Conservation (phyloP, 2,888 invertebrate genomes). For the Xylocampa areola region DNA sequence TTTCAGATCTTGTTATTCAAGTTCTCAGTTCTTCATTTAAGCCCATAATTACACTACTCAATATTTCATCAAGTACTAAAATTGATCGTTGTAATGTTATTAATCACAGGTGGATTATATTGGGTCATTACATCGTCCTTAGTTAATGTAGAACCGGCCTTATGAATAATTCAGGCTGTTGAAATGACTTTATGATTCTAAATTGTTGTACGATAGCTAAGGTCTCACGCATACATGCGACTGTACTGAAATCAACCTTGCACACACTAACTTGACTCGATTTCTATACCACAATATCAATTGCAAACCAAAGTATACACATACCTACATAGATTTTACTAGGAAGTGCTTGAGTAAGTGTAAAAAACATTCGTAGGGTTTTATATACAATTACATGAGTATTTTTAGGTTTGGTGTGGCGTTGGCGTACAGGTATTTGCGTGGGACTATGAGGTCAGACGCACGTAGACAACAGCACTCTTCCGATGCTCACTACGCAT, state of each 20-base stretch:
- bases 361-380: constrained; percentile 30
- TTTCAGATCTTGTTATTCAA: constrained; percentile 63
- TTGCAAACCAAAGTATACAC: no score
- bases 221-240: no score
- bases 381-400: constrained; percentile 31
- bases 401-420: constrained; percentile 45
- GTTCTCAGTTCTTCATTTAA: constrained; percentile 54
- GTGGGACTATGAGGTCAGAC: constrained; percentile 76
- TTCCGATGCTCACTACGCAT: constrained; percentile 71
- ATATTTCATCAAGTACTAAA: constrained; percentile 49
- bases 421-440: constrained; percentile 76
- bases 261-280: no score
- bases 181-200: constrained; percentile 52
- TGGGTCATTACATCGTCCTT: constrained; percentile 40
- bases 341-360: constrained; percentile 18
- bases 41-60: constrained; percentile 52
- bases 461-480: constrained; percentile 68
- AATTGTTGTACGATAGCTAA: constrained; percentile 39
- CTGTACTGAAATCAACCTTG: no score
- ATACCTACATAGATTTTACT: constrained; percentile 26
- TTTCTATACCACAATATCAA: no score
- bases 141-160: constrained; percentile 20
- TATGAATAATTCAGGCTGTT: constrained; percentile 46
- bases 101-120: constrained; percentile 53
- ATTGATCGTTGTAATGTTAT: constrained; percentile 46